These are phyloP conservation scores for Pyrgilauda ruficollis DNA, from an alignment of 2,113 vertebrate genomes.

Conservation along the genomic window DNA sequence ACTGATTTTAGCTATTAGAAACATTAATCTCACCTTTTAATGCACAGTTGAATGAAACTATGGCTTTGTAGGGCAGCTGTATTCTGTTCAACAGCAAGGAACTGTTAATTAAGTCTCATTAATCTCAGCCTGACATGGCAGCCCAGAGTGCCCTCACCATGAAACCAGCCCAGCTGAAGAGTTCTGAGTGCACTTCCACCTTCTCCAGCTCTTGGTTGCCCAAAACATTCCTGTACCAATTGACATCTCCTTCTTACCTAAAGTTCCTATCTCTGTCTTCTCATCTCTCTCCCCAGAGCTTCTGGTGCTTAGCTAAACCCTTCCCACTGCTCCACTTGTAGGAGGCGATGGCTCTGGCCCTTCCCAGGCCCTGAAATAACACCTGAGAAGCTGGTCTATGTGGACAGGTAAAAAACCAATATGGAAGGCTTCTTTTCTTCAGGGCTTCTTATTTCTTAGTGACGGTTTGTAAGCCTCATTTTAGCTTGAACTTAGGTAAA, in stretches of 20 bases:
- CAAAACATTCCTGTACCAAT: background rate
- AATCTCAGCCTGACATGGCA: background rate
- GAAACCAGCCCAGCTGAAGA: background rate
- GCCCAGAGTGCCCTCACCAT: background rate
- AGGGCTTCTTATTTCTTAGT: background rate
- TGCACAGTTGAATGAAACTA: background rate
- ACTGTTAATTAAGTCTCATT: background rate
- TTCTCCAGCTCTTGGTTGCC: background rate
- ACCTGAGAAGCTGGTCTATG: background rate
- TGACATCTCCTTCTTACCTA: background rate
- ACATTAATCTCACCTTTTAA: background rate
- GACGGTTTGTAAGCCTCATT: background rate
- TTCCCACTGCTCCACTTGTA: background rate
- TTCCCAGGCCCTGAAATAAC: background rate
- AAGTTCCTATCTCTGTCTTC: background rate
- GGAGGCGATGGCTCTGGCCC: background rate
- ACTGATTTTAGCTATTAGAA: background rate
- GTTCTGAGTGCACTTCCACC: background rate
- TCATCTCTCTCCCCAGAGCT: background rate
- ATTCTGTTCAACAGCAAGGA: background rate
- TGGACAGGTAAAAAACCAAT: background rate
- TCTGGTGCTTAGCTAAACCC: background rate
- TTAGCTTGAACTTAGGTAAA: constrained; percentile 35
- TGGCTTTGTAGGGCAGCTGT: background rate
- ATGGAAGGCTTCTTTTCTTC: background rate